These are phyloP conservation scores for Acanthococcus lagerstroemiae DNA, from an alignment of 2,888 invertebrate species.

Conservation along the genomic window DNA sequence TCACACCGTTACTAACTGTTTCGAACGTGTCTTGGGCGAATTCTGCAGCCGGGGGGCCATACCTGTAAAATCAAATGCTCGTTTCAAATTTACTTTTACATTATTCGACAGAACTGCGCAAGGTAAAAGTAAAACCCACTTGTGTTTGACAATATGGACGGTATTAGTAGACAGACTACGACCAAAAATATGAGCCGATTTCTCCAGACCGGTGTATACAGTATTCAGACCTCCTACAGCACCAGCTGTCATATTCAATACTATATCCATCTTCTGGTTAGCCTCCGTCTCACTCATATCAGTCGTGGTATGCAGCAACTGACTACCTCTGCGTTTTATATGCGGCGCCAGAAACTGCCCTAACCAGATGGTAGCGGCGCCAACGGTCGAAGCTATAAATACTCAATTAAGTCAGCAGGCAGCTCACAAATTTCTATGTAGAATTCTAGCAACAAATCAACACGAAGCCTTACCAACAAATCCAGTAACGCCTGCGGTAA, in stretches of 20 bases:
- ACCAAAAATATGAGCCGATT: constrained; percentile 57
- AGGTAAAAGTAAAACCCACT: constrained; percentile 45
- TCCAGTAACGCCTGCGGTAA: constrained; percentile 57
- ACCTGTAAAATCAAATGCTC: constrained; percentile 44
- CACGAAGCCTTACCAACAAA: constrained; percentile 54
- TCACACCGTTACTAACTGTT: constrained; percentile 52
- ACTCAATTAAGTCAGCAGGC: background rate
- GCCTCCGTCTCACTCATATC: constrained; percentile 49
- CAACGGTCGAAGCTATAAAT: constrained; percentile 49
- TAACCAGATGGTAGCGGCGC: constrained; percentile 55
- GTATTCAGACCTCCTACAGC: constrained; percentile 60
- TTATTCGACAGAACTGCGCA: too few species aligned
- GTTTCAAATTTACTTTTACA: background rate
- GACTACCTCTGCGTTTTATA: constrained; percentile 53
- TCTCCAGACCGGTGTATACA: constrained; percentile 59
- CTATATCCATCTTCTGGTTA: constrained; percentile 48
- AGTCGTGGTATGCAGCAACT: constrained; percentile 48
- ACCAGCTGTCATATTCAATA: constrained; percentile 58
- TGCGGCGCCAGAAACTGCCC: constrained; percentile 60
- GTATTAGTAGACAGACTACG: constrained; percentile 58
- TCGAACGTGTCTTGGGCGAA: constrained; percentile 56
- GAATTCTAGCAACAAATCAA: too few species aligned
- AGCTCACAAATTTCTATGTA: too few species aligned
- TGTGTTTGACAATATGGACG: constrained; percentile 61
- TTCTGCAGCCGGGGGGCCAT: constrained; percentile 56